A percentile compares a stretch with the other conserved stretches of the same genome.
Conservation (phyloP, 2,113 vertebrate species). For the Zootoca vivipara region DNA sequence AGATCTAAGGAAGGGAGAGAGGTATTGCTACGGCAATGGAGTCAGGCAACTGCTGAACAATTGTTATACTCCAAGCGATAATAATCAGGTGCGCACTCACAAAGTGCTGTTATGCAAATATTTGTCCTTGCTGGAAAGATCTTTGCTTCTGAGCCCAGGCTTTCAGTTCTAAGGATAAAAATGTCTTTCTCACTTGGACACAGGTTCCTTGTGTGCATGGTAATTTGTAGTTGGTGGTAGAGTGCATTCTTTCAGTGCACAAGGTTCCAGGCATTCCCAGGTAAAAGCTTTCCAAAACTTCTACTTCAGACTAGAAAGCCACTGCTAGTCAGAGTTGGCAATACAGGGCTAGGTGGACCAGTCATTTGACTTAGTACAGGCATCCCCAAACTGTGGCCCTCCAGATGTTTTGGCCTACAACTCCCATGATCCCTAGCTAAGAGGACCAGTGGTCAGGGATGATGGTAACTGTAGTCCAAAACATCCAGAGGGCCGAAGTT, state of each 20-base stretch:
- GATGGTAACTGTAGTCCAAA: no score
- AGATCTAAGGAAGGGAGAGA: conserved; percentile 28
- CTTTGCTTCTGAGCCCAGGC: conserved; percentile 42
- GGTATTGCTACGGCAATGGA: conserved; percentile 16
- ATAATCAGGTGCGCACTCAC: conserved; percentile 64
- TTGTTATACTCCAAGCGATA: conserved; percentile 43
- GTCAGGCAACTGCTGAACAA: conserved; percentile 41
- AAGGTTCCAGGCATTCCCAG: background rate
- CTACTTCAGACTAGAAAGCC: background rate
- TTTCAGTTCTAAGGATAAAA: conserved; percentile 44
- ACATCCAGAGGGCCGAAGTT: no score
- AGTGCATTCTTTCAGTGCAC: no score
- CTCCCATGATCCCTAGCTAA: no score
- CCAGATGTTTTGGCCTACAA: no score
- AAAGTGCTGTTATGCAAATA: conserved; percentile 62
- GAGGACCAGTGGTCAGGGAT: no score
- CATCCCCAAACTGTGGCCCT: no score
- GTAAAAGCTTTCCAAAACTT: background rate
- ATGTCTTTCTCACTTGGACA: conserved; percentile 46
- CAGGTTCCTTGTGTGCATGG: conserved; percentile 44
- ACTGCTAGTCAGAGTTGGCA: background rate
- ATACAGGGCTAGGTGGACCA: no score
- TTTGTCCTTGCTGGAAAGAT: conserved; percentile 63
- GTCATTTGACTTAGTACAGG: no score
- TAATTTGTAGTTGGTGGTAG: background rate